Conservation (phyloP, 1,140 invertebrate genomes). For the Drosophila lacteicornis region DNA sequence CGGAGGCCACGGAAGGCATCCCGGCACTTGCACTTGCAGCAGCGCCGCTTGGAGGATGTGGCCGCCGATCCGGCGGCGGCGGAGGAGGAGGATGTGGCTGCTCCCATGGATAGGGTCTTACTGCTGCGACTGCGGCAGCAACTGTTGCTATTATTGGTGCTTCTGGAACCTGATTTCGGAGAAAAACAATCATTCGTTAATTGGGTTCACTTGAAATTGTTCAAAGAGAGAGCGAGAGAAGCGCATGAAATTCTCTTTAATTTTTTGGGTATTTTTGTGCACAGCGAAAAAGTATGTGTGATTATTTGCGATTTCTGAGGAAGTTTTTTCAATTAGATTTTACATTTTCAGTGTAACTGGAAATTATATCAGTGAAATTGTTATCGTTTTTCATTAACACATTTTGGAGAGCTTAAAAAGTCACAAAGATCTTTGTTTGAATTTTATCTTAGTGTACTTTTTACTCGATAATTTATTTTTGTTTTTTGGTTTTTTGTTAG, state of each 20-base stretch:
- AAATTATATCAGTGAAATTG: neutral
- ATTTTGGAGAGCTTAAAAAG: neutral
- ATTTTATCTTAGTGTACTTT: neutral
- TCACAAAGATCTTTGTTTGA: neutral
- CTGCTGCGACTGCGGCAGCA: conserved; percentile 74
- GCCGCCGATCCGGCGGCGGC: neutral
- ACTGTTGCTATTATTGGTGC: conserved; percentile 54
- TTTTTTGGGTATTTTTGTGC: conserved; percentile 3
- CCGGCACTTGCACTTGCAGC: conserved; percentile 76
- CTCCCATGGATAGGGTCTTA: conserved; percentile 52
- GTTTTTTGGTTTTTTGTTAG: neutral
- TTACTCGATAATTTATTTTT: neutral
- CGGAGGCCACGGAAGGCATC: conserved; percentile 61
- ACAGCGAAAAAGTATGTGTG: conserved; percentile 14
- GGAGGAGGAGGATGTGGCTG: conserved; percentile 22
- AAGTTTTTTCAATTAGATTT: neutral
- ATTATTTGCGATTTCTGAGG: neutral
- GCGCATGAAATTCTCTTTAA: conserved; percentile 15
- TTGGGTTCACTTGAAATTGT: conserved; percentile 38
- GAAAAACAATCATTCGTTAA: conserved; percentile 31
- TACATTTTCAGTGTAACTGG: too few relatives aligned
- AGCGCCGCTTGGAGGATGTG: conserved; percentile 57
- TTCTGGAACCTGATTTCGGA: conserved; percentile 31
- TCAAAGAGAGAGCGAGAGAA: conserved; percentile 10
- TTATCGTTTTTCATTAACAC: neutral